These are phyloP conservation scores for Muscicapa adusta DNA, from an alignment of 2,113 vertebrate species.

Conservation along the genomic window DNA sequence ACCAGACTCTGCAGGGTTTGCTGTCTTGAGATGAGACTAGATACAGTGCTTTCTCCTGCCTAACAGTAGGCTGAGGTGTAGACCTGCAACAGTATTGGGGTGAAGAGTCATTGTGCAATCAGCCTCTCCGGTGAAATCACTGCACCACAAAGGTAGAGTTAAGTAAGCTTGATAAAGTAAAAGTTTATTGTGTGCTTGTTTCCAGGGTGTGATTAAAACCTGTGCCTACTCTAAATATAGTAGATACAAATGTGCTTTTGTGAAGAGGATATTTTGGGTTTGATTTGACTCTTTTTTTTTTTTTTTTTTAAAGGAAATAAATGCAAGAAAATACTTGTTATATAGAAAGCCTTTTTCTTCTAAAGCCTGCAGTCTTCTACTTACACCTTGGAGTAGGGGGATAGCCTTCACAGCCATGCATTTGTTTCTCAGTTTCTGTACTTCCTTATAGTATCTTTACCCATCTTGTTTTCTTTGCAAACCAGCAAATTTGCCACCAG, in stretches of 20 bases:
- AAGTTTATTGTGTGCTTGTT: neutral
- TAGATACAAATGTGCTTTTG: neutral
- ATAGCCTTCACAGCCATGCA: neutral
- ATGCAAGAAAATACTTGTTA: neutral
- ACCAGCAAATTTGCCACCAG: neutral
- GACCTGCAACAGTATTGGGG: neutral
- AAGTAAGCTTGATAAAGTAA: neutral
- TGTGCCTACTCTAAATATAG: neutral
- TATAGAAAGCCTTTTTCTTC: neutral
- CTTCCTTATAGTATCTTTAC: neutral
- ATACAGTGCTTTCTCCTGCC: neutral
- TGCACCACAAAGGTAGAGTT: neutral
- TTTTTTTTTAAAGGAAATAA: neutral
- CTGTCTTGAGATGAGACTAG: neutral
- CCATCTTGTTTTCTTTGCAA: neutral
- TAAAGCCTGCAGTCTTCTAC: neutral
- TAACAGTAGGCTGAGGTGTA: neutral
- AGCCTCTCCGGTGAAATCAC: neutral
- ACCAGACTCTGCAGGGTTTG: neutral
- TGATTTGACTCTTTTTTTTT: neutral
- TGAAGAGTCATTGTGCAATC: neutral
- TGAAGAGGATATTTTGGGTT: neutral
- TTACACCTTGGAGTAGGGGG: neutral
- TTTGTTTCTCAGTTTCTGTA: conserved; percentile 1
- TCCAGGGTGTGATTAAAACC: neutral